These are phyloP conservation scores for Psittacula cyanocephala DNA, from an alignment of 2,113 vertebrate species.

Conservation along the genomic window DNA sequence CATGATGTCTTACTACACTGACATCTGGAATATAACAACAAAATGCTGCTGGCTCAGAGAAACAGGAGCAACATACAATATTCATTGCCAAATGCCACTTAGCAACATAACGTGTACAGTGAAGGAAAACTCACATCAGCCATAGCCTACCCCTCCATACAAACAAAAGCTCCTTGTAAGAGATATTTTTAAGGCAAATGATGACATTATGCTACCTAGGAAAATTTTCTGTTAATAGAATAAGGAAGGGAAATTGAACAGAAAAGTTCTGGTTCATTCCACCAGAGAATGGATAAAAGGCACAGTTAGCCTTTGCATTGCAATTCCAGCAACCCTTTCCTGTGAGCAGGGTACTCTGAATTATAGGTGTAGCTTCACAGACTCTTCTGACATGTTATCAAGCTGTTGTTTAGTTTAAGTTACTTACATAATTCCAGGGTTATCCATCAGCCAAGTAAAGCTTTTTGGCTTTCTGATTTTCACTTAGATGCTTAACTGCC, in stretches of 20 bases:
- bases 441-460: neutral
- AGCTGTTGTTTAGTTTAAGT: neutral
- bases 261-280: neutral
- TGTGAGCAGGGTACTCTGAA: neutral
- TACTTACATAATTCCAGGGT: neutral
- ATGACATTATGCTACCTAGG: neutral
- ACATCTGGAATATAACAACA: constrained; percentile 64
- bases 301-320: neutral
- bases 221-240: neutral
- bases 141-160: neutral
- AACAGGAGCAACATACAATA: constrained; percentile 32
- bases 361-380: neutral
- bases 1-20: constrained; percentile 52
- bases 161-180: constrained; percentile 14
- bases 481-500: neutral
- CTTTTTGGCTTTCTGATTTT: neutral
- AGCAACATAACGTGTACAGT: constrained; percentile 34
- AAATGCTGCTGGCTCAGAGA: constrained; percentile 55
- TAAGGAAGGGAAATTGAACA: neutral
- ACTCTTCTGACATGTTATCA: neutral
- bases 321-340: neutral
- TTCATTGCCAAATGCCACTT: constrained; percentile 62
- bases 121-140: constrained; percentile 29
- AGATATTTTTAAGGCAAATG: neutral
- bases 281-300: neutral